These are phyloP conservation scores for Coccyzus lansbergi DNA, from an alignment of 2,797 vertebrate species.

Conservation along the genomic window DNA sequence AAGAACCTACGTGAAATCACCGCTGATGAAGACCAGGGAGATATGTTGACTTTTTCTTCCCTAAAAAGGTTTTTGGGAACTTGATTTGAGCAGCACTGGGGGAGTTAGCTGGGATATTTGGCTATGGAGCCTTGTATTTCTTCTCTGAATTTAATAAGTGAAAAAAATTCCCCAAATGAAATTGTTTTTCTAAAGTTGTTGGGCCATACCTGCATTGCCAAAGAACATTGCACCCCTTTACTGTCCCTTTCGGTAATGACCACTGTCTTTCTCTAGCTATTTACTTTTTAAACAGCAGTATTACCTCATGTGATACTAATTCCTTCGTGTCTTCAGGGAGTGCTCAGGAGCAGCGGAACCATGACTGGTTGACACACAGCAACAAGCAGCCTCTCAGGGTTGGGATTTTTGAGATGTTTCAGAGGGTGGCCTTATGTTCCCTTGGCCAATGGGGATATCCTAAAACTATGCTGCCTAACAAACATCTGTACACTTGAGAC, in stretches of 20 bases:
- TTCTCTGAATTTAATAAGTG: not conserved
- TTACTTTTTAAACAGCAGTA: not conserved
- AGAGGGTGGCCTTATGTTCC: not conserved
- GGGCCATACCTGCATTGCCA: not conserved
- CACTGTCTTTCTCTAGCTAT: not conserved
- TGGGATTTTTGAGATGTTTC: slow-evolving; percentile 14
- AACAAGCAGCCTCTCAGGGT: accelerated
- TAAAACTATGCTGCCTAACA: not conserved
- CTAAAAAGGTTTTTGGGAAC: not conserved
- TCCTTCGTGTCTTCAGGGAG: not conserved
- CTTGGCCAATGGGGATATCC: not conserved
- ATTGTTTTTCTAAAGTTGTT: not conserved
- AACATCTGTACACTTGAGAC: not conserved
- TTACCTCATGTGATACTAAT: not conserved
- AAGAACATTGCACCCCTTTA: not conserved
- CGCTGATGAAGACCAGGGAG: not conserved
- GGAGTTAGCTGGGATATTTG: not conserved
- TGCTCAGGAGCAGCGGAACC: accelerated
- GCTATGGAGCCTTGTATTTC: not conserved
- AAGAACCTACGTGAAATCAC: not conserved
- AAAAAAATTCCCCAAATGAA: not conserved
- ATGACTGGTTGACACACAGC: accelerated
- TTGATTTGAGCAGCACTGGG: not conserved
- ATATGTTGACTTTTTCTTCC: not conserved
- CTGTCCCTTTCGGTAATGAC: not conserved